Conservation (phyloP, 2,888 invertebrate genomes). For the Pyrrhia umbra region DNA sequence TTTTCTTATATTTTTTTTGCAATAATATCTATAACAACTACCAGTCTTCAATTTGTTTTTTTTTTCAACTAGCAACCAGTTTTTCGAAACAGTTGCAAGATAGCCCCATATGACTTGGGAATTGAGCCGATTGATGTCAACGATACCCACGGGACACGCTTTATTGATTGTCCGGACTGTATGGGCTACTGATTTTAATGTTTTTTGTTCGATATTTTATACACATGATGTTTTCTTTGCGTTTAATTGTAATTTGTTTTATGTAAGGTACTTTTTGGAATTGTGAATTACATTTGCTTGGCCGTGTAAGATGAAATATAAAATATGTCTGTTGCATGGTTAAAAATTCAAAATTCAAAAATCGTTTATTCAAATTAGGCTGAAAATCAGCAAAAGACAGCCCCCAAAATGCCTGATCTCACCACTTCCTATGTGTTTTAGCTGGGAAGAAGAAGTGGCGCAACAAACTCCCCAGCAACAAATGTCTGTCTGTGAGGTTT, state of each 20-base stretch:
- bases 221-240: not conserved
- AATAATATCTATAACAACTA: not conserved
- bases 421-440: too few species aligned
- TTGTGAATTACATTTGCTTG: too few species aligned
- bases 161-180: conserved; percentile 60
- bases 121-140: conserved; percentile 60
- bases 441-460: too few species aligned
- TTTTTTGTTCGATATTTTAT: conserved; percentile 8
- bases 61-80: not conserved
- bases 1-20: too few species aligned
- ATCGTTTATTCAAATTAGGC: too few species aligned
- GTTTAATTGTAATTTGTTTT: not conserved
- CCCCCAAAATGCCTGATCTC: too few species aligned
- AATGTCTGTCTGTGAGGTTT: too few species aligned
- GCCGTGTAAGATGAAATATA: too few species aligned
- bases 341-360: too few species aligned
- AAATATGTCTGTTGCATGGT: too few species aligned
- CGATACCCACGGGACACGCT: conserved; percentile 49
- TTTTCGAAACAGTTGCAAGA: not conserved
- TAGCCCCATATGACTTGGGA: conserved; percentile 29
- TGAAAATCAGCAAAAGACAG: too few species aligned
- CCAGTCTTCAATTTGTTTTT: not conserved
- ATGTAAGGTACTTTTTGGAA: conserved; percentile 4
- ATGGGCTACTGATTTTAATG: conserved; percentile 29
- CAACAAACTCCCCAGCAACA: too few species aligned